Percentiles rank a stretch among this genome's conserved stretches.
phyloP scores from a whole-genome alignment of 2,888 invertebrate genomes.

The Thecophora atra region DNA sequence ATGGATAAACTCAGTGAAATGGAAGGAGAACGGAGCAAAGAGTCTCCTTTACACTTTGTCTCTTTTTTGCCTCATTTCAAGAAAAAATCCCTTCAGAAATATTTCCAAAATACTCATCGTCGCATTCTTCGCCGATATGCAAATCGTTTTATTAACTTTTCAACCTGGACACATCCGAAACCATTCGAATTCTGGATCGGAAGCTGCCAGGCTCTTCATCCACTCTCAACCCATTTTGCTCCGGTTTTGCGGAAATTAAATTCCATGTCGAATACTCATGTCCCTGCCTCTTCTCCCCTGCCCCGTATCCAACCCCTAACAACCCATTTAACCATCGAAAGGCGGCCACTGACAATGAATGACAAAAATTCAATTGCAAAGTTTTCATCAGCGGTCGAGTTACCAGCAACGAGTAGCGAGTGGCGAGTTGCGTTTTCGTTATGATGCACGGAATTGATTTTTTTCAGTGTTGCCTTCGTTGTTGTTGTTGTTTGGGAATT shows the following conservation, averaged over 20 bases:
- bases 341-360: slow-evolving; percentile 27
- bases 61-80: too few relatives aligned
- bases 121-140: slow-evolving; percentile 8
- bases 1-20: too few relatives aligned
- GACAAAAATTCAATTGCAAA: slow-evolving; percentile 33
- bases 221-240: not conserved
- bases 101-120: not conserved
- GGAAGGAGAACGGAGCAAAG: not conserved
- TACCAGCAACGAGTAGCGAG: too few relatives aligned
- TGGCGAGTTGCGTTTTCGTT: slow-evolving; percentile 19
- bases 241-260: slow-evolving; percentile 23
- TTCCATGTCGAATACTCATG: slow-evolving; percentile 12
- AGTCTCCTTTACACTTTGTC: too few relatives aligned
- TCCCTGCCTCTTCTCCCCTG: not conserved
- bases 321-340: not conserved
- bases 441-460: slow-evolving; percentile 29
- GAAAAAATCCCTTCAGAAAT: too few relatives aligned
- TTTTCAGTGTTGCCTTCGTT: not conserved
- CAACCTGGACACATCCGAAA: not conserved
- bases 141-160: slow-evolving; percentile 23
- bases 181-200: not conserved
- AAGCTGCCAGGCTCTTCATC: too few relatives aligned
- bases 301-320: not conserved
- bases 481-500: not conserved
- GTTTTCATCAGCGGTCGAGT: slow-evolving; percentile 26